Percentiles rank a stretch among this genome's conserved stretches.
These are phyloP conservation scores for Chrysina gloriosa DNA, from an alignment of 2,888 invertebrate genomes.

Conservation along the genomic window DNA sequence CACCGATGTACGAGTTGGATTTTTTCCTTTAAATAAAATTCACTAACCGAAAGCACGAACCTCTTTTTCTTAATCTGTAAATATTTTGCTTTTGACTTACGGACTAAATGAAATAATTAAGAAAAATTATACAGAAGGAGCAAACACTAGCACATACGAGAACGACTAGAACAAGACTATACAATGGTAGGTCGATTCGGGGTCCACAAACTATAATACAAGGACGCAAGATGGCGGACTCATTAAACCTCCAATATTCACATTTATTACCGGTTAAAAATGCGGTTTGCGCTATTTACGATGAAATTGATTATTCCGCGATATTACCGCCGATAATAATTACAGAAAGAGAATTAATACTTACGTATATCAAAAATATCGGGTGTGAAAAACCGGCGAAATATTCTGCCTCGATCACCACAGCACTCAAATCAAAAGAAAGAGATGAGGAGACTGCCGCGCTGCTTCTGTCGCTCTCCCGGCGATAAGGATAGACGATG, in stretches of 20 bases:
- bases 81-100: slow-evolving; percentile 55
- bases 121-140: slow-evolving; percentile 56
- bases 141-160: slow-evolving; percentile 56
- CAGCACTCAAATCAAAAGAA: slow-evolving; percentile 41
- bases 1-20: background rate
- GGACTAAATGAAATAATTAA: slow-evolving; percentile 58
- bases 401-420: slow-evolving; percentile 38
- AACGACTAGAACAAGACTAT: slow-evolving; percentile 64
- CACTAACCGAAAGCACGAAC: slow-evolving; percentile 14
- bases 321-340: background rate
- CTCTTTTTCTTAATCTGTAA: slow-evolving; percentile 10
- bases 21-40: slow-evolving; percentile 1
- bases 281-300: background rate
- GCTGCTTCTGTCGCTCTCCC: slow-evolving; percentile 19
- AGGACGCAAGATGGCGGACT: slow-evolving; percentile 53
- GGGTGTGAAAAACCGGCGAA: slow-evolving; percentile 43
- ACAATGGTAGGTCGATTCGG: slow-evolving; percentile 61
- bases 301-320: background rate
- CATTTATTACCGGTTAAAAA: slow-evolving; percentile 11
- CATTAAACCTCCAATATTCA: slow-evolving; percentile 28
- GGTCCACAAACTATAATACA: slow-evolving; percentile 62
- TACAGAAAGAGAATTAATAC: slow-evolving; percentile 26
- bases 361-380: slow-evolving; percentile 39
- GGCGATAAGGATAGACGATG: slow-evolving; percentile 34
- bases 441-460: slow-evolving; percentile 37